A percentile compares a stretch with the other conserved stretches of the same genome.
phyloP scores from a whole-genome alignment of 2,113 vertebrate genomes.

The Shinisaurus crocodilurus region DNA sequence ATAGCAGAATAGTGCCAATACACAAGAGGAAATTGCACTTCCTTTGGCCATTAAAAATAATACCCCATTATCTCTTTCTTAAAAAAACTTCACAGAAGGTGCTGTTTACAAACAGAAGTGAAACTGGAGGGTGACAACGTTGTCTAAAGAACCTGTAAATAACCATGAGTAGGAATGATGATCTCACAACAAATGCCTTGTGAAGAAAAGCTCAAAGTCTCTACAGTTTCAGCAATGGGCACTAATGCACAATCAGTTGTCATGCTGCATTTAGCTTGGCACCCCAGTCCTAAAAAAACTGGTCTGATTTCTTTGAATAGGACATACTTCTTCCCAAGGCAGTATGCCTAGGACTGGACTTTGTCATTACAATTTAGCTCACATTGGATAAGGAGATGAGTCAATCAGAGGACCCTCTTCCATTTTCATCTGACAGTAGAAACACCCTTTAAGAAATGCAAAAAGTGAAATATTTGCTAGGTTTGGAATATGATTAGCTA shows the following conservation, averaged over 20 bases:
- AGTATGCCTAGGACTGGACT: background rate
- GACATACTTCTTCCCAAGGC: background rate
- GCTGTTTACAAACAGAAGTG: too few relatives aligned
- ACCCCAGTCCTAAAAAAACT: background rate
- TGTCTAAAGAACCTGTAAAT: too few relatives aligned
- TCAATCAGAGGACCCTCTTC: background rate
- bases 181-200: too few relatives aligned
- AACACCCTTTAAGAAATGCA: background rate
- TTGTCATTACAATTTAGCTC: background rate
- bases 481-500: background rate
- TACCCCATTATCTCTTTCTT: too few relatives aligned
- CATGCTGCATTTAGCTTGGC: background rate
- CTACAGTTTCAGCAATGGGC: background rate
- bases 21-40: too few relatives aligned
- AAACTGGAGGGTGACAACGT: too few relatives aligned
- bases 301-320: background rate
- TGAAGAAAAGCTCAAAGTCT: too few relatives aligned
- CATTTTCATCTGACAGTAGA: background rate
- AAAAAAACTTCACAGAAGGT: too few relatives aligned
- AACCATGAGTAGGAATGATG: too few relatives aligned
- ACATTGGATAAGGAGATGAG: background rate
- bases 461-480: background rate
- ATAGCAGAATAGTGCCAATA: too few relatives aligned
- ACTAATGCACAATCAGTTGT: background rate
- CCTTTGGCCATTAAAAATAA: too few relatives aligned